phyloP scores from a whole-genome alignment of 2,797 vertebrate species.

The Pangasius djambal region DNA sequence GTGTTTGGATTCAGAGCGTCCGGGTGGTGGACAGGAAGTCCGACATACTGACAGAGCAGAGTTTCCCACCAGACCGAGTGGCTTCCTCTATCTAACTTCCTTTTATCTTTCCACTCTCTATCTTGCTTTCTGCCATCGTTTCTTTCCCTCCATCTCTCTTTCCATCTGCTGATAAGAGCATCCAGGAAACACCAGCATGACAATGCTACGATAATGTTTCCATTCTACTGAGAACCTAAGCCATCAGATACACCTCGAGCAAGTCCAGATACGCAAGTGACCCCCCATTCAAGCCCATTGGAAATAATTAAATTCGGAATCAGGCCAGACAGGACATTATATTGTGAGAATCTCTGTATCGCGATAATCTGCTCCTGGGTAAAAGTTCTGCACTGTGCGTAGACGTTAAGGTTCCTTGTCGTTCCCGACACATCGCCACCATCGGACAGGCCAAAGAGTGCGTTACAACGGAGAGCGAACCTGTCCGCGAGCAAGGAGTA shows the following conservation, averaged over 20 bases:
- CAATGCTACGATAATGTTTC: neutral
- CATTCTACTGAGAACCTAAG: neutral
- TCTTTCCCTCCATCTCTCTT: neutral
- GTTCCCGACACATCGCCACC: neutral
- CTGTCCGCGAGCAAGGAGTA: neutral
- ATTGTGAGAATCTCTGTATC: too few relatives aligned
- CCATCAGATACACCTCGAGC: neutral
- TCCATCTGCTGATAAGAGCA: neutral
- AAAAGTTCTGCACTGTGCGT: neutral
- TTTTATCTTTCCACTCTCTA: neutral
- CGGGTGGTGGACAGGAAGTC: neutral
- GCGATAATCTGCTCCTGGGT: neutral
- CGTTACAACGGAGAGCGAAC: neutral
- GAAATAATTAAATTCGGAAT: neutral
- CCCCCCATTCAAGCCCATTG: neutral
- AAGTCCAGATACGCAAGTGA: neutral
- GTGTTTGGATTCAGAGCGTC: neutral
- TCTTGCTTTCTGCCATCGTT: neutral
- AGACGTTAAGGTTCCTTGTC: neutral
- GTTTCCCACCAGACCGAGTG: neutral
- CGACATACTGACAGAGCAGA: neutral
- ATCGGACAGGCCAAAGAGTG: too few relatives aligned
- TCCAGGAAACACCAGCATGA: neutral
- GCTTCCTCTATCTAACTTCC: neutral
- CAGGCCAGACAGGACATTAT: too few relatives aligned